A percentile compares a stretch with the other conserved stretches of the same genome.
Conservation (phyloP, 2,888 invertebrate genomes). For the Megalurothrips usitatus region DNA sequence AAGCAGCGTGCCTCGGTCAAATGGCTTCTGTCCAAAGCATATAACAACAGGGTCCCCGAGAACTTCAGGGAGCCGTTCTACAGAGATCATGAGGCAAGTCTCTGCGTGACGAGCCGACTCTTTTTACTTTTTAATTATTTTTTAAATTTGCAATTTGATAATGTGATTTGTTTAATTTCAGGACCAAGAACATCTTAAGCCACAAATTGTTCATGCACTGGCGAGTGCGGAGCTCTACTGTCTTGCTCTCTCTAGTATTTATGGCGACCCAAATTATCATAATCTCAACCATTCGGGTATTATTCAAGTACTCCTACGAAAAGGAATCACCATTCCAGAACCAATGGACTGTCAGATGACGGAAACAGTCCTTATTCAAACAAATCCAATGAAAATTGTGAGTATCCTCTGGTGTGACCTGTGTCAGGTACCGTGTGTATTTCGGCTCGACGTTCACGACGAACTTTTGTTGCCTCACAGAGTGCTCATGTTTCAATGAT, state of each 20-base stretch:
- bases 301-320: slow-evolving; percentile 85
- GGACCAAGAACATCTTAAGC: slow-evolving; percentile 91
- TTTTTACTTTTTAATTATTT: slow-evolving; percentile 27
- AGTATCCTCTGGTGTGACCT: slow-evolving; percentile 42
- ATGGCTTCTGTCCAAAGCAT: slow-evolving; percentile 95
- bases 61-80: slow-evolving; percentile 92
- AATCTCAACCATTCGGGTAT: slow-evolving; percentile 94
- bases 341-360: slow-evolving; percentile 83
- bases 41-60: slow-evolving; percentile 89
- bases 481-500: slow-evolving; percentile 93
- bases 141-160: neutral
- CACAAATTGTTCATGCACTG: slow-evolving; percentile 82
- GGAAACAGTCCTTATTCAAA: slow-evolving; percentile 93
- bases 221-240: slow-evolving; percentile 94
- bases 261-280: slow-evolving; percentile 93
- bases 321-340: slow-evolving; percentile 82
- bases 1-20: slow-evolving; percentile 92
- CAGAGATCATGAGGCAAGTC: slow-evolving; percentile 81
- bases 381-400: slow-evolving; percentile 90
- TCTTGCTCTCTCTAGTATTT: slow-evolving; percentile 88
- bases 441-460: slow-evolving; percentile 1
- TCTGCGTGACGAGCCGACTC: neutral
- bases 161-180: slow-evolving; percentile 44
- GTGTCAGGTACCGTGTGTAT: slow-evolving; percentile 13
- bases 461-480: slow-evolving; percentile 52